A percentile compares a stretch with the other conserved stretches of the same genome.
phyloP scores from a whole-genome alignment of 2,797 vertebrate species.

The Chrosomus eos region DNA sequence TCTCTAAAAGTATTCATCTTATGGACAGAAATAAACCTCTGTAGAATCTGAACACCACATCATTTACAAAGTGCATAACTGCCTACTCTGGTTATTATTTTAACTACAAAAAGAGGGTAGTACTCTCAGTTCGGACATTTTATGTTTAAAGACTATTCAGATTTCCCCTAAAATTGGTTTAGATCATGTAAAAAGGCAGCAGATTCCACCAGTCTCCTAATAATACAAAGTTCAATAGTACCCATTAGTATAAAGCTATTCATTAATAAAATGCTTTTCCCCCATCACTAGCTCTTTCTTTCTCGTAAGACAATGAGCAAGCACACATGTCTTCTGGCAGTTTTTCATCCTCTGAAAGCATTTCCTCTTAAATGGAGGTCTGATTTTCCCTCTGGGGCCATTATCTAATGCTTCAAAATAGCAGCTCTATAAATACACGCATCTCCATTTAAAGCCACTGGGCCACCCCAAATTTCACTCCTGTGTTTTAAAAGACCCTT shows the following conservation, averaged over 20 bases:
- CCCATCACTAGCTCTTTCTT: background rate
- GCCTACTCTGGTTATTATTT: background rate
- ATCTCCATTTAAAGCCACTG: slow-evolving; percentile 40
- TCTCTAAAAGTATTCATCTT: background rate
- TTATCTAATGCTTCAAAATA: slow-evolving; percentile 55
- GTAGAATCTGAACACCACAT: background rate
- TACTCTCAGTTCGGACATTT: background rate
- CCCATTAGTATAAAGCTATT: background rate
- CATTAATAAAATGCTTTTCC: background rate
- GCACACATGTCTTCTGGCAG: slow-evolving; percentile 14
- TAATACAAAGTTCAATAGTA: background rate
- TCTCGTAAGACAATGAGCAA: slow-evolving; percentile 9
- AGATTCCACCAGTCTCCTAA: background rate
- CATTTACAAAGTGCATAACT: background rate
- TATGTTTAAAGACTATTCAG: background rate
- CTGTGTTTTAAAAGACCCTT: background rate
- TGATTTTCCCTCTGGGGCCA: slow-evolving; percentile 57
- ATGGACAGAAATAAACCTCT: background rate
- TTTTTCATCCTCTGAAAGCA: slow-evolving; percentile 35
- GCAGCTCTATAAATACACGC: slow-evolving; percentile 51
- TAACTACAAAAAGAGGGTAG: background rate
- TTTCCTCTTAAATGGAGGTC: slow-evolving; percentile 50
- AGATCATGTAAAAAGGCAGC: background rate
- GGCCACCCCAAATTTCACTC: slow-evolving; percentile 34
- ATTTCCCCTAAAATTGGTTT: background rate